A percentile compares a stretch with the other conserved stretches of the same genome.
phyloP scores from a whole-genome alignment of 2,888 invertebrate species.

The Bimastos eiseni region DNA sequence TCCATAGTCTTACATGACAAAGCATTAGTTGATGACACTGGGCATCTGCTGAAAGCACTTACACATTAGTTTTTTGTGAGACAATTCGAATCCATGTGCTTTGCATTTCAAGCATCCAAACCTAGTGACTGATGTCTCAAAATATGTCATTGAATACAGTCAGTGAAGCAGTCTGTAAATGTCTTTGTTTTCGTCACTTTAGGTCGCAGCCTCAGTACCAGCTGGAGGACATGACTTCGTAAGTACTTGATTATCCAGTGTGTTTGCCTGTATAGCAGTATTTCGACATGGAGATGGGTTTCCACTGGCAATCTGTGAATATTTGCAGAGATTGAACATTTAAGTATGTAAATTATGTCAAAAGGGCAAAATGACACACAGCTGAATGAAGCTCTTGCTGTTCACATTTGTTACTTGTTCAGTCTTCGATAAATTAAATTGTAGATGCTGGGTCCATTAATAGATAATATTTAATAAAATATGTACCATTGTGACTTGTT shows the following conservation, averaged over 20 bases:
- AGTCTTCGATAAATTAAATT: no score
- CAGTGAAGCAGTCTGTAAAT: not conserved
- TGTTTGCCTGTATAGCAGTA: not conserved
- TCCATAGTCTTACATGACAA: no score
- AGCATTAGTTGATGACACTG: no score
- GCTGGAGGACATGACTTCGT: constrained; percentile 20
- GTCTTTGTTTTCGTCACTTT: not conserved
- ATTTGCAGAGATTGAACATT: no score
- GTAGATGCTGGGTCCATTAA: no score
- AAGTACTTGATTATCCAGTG: not conserved
- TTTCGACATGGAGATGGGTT: not conserved
- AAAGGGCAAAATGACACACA: not conserved
- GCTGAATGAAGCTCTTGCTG: not conserved
- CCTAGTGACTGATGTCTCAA: not conserved
- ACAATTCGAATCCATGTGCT: not conserved
- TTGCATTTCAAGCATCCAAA: not conserved
- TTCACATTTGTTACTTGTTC: no score
- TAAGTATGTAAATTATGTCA: not conserved
- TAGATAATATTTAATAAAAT: no score
- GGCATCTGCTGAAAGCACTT: no score
- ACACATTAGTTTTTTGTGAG: no score
- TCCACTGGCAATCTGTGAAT: no score
- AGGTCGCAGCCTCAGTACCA: constrained; percentile 22
- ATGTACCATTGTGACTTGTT: no score
- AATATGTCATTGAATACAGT: not conserved